Evolutionary conservation across 2,113 vertebrate species (phyloP).

Genomic region (Megaceryle maxima): DNA sequence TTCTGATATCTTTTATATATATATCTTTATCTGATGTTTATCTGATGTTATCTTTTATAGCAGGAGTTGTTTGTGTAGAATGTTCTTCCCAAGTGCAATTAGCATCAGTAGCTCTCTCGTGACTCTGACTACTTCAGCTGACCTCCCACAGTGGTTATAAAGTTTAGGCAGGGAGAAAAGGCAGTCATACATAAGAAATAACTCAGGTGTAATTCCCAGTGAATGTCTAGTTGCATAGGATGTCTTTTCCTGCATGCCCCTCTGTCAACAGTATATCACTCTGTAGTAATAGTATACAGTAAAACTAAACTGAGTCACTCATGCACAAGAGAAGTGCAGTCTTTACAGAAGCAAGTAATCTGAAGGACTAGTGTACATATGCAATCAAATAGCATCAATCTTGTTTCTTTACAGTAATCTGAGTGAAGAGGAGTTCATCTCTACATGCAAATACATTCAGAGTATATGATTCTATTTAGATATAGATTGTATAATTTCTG

Average conservation of each 20-base stretch:
- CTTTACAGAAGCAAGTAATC: background rate
- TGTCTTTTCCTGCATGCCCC: background rate
- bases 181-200: background rate
- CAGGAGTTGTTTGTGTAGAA: background rate
- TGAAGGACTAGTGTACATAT: background rate
- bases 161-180: background rate
- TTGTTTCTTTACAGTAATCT: background rate
- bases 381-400: background rate
- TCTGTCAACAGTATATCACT: background rate
- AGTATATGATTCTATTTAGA: background rate
- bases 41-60: background rate
- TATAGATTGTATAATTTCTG: conserved; percentile 44
- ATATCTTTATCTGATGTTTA: background rate
- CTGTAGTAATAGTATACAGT: background rate
- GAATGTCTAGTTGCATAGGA: background rate
- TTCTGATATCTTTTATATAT: too few relatives aligned
- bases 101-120: background rate
- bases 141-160: background rate
- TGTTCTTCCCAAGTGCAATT: background rate
- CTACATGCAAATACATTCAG: background rate
- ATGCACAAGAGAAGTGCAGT: background rate
- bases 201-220: background rate
- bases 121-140: background rate
- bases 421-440: background rate
- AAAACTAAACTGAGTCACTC: background rate